These are phyloP conservation scores for Acanthoscelides obtectus DNA, from an alignment of 2,888 invertebrate genomes.

Conservation along the genomic window DNA sequence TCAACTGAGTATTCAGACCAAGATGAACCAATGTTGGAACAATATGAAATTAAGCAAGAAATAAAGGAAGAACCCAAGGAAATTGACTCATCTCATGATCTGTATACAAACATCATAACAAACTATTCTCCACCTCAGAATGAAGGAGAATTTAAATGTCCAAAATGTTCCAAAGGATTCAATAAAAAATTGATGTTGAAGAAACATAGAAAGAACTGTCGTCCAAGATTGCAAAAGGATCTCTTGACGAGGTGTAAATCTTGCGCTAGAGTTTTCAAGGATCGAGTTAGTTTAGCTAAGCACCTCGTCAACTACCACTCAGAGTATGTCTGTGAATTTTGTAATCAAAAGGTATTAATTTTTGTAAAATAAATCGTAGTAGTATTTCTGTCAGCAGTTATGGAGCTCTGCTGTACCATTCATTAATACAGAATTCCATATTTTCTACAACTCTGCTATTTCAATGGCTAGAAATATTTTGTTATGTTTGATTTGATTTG, in stretches of 20 bases:
- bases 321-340: conserved; percentile 52
- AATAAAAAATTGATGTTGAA: conserved; percentile 53
- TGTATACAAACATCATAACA: conserved; percentile 46
- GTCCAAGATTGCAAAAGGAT: conserved; percentile 49
- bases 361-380: too few relatives aligned
- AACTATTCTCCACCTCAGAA: conserved; percentile 47
- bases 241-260: conserved; percentile 54
- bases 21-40: conserved; percentile 14
- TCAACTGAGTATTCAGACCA: conserved; percentile 20
- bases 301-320: conserved; percentile 54
- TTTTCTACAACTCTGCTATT: too few relatives aligned
- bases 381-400: conserved; percentile 56
- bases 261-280: conserved; percentile 55
- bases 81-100: conserved; percentile 42
- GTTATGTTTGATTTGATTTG: too few relatives aligned
- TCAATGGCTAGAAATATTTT: too few relatives aligned
- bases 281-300: conserved; percentile 52
- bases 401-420: conserved; percentile 55
- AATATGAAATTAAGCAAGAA: conserved; percentile 14
- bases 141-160: conserved; percentile 50
- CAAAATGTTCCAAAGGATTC: conserved; percentile 54
- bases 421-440: too few relatives aligned
- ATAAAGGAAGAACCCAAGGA: conserved; percentile 39
- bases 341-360: conserved; percentile 49
- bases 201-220: conserved; percentile 57